phyloP scores from a whole-genome alignment of 2,888 invertebrate species.

The Antheraea assamensis region DNA sequence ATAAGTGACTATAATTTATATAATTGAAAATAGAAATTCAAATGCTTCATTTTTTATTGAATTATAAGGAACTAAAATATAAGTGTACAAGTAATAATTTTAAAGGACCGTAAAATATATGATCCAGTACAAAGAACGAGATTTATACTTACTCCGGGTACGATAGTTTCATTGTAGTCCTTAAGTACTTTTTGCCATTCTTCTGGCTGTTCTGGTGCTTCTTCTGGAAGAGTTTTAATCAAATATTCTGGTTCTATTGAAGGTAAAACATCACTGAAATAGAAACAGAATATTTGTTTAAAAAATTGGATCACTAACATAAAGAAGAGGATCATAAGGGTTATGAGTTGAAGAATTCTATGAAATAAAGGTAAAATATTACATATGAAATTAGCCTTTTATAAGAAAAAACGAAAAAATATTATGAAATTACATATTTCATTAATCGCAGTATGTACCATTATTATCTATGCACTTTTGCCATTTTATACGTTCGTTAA shows the following conservation, averaged over 20 bases:
- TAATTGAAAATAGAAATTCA: no score
- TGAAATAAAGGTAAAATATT: not conserved
- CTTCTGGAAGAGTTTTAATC: conserved; percentile 88
- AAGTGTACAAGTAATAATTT: not conserved
- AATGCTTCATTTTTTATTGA: not conserved
- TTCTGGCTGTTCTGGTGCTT: conserved; percentile 92
- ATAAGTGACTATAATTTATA: no score
- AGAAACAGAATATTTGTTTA: not conserved
- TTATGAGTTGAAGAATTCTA: not conserved
- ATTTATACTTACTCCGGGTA: conserved; percentile 89
- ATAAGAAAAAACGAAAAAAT: no score
- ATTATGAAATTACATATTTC: no score
- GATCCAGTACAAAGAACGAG: not conserved
- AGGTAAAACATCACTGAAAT: conserved; percentile 89
- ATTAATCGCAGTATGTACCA: no score
- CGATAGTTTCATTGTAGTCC: conserved; percentile 93
- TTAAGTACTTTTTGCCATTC: conserved; percentile 93
- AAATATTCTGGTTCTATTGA: conserved; percentile 96
- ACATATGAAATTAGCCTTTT: no score
- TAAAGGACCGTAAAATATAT: not conserved
- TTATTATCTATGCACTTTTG: no score
- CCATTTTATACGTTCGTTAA: no score
- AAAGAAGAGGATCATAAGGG: not conserved
- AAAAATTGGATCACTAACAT: not conserved
- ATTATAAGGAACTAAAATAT: no score